Evolutionary conservation across 30 jellyfish, hydroid and myxozoan genomes (phyloP), one percentile per base, ranked within the genome.

Genomic region (Catostylus mosaicus): DNA sequence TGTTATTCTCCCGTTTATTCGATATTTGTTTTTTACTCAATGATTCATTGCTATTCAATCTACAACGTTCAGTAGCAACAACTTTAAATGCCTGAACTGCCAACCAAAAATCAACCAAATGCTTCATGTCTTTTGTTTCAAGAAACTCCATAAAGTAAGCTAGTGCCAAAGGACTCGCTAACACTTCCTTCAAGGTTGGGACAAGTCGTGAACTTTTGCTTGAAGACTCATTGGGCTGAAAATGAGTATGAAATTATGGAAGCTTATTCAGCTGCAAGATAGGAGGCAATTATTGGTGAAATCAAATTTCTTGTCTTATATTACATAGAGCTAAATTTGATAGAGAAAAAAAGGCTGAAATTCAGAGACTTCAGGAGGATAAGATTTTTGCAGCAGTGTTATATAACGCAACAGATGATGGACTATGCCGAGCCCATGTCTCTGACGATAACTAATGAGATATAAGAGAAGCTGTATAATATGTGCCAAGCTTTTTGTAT

Each of bases 141-240:
- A 93, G 89, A 70, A 50, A 93, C 52, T 93, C 99, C 89, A 93
- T 33, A 61, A 88, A 93, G 75, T 93, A 93, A 32, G 96, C 97
- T 67, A 93, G 71, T 19, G 97, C 92, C 26, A 88, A 65, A 9
- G 97, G 90, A 35, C 88, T 83, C 51, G 83, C 67, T 24, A 93
- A 59, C 40, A 73, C 72, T 32, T 80, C 97, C 27, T 78, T 36
- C 66, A 93, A 60, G 24, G 95, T 26, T 23, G 97, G 97, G 1
- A 83, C 67, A 30, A 93, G 91, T 67, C 84, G 72, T 4, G 99
- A 93, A 20, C 29, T 75, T 85, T 67, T 57, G 32, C 52, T 70
- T 24, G 61, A 35, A 14, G 96, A 88, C 59, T 76, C 95, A 27
- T 96, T 91, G 16, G 99, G 99, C 99, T 93, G 59, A 20, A 88